These are phyloP conservation scores for Corythornis vintsioides DNA, from an alignment of 2,113 vertebrate species.

Conservation along the genomic window DNA sequence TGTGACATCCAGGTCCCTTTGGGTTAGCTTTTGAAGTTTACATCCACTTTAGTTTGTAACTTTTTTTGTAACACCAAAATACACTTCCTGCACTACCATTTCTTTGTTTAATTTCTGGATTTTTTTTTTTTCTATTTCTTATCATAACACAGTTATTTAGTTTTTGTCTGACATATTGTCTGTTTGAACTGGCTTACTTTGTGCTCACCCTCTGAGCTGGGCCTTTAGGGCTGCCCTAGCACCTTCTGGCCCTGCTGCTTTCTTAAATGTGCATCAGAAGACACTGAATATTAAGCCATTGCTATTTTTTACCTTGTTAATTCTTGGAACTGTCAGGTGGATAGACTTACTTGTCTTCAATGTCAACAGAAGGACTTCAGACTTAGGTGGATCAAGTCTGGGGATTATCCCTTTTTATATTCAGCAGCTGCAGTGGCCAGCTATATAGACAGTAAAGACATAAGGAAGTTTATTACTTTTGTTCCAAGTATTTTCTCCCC, in stretches of 20 bases:
- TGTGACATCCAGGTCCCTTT: neutral
- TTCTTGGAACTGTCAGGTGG: neutral
- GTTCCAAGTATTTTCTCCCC: neutral
- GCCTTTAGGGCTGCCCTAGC: neutral
- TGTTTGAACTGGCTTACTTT: neutral
- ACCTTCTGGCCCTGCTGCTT: neutral
- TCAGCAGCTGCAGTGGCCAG: neutral
- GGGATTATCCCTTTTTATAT: neutral
- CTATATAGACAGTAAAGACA: neutral
- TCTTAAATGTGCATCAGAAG: neutral
- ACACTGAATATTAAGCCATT: neutral
- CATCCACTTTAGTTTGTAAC: neutral
- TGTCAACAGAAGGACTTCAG: neutral
- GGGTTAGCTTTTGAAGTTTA: neutral
- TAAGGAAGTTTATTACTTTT: neutral
- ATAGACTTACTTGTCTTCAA: neutral
- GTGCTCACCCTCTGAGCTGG: neutral
- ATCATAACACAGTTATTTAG: accelerated
- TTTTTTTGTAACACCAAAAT: neutral
- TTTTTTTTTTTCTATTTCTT: neutral
- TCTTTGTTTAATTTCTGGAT: neutral
- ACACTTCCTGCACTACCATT: neutral
- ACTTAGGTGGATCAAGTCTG: neutral
- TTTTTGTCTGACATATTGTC: neutral
- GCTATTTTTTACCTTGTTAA: neutral